These are phyloP conservation scores for Athene cunicularia DNA, from an alignment of 2,113 vertebrate species.

Conservation along the genomic window DNA sequence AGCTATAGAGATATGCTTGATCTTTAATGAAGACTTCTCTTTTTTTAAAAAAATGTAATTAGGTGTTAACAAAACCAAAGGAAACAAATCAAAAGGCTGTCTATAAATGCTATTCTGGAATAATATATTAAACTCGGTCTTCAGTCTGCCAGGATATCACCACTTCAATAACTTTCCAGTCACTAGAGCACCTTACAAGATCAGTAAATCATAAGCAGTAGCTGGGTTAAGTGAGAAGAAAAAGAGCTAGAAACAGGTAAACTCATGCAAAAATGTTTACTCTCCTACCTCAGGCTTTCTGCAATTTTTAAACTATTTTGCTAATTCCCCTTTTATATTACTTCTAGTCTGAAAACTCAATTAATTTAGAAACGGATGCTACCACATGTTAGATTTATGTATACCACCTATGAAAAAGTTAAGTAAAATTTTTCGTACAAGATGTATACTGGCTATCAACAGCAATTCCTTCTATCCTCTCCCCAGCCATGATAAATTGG, in stretches of 20 bases:
- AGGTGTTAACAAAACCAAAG: not conserved
- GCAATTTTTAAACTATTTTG: not conserved
- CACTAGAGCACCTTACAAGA: not conserved
- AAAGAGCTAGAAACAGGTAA: not conserved
- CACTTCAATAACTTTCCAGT: not conserved
- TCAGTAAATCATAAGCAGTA: not conserved
- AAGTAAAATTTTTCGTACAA: not conserved
- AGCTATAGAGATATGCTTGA: not conserved
- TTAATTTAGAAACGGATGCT: not conserved
- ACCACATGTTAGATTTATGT: not conserved
- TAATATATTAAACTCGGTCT: not conserved
- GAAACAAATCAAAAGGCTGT: not conserved
- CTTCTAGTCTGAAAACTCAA: not conserved
- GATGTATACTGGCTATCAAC: fast-evolving
- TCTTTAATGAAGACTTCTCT: not conserved
- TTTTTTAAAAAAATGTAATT: not conserved
- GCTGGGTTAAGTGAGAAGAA: not conserved
- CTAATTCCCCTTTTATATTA: not conserved
- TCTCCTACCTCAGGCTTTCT: not conserved
- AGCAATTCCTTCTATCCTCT: not conserved
- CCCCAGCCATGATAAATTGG: not conserved
- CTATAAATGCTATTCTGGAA: not conserved
- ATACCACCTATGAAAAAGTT: not conserved
- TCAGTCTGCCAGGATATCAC: not conserved
- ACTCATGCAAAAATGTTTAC: not conserved